Conservation (phyloP, 2,797 vertebrate species). For the Presbytis comata region DNA sequence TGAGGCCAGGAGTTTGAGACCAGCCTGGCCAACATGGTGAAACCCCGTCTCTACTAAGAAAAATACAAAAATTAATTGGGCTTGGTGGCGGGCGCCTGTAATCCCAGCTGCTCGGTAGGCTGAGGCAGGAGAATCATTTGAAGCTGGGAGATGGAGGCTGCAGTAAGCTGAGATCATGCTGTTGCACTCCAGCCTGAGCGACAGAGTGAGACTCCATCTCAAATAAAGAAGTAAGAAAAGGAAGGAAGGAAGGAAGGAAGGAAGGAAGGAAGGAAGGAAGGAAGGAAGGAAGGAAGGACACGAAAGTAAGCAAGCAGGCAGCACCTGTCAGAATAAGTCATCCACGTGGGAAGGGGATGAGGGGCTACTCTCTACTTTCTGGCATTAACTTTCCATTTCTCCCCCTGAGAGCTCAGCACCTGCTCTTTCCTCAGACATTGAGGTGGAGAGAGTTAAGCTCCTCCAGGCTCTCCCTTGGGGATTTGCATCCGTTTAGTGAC, state of each 20-base stretch:
- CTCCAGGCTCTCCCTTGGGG: neutral
- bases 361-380: neutral
- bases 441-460: neutral
- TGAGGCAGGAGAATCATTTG: neutral
- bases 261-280: too few relatives aligned
- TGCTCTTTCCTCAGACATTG: too few relatives aligned
- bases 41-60: too few relatives aligned
- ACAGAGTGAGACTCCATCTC: neutral
- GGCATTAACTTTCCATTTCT: neutral
- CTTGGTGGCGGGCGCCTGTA: neutral
- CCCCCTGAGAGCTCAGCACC: neutral
- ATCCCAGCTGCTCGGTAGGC: neutral
- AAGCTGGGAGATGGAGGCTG: neutral
- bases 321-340: fast-evolving
- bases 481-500: fast-evolving
- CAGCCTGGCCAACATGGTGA: too few relatives aligned
- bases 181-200: neutral
- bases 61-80: too few relatives aligned
- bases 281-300: too few relatives aligned
- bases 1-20: too few relatives aligned
- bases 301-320: neutral
- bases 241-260: too few relatives aligned
- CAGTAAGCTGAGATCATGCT: neutral
- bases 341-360: neutral
- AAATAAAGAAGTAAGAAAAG: neutral